phyloP scores from a whole-genome alignment of 2,113 vertebrate species.

The Psilopsiagon aurifrons region DNA sequence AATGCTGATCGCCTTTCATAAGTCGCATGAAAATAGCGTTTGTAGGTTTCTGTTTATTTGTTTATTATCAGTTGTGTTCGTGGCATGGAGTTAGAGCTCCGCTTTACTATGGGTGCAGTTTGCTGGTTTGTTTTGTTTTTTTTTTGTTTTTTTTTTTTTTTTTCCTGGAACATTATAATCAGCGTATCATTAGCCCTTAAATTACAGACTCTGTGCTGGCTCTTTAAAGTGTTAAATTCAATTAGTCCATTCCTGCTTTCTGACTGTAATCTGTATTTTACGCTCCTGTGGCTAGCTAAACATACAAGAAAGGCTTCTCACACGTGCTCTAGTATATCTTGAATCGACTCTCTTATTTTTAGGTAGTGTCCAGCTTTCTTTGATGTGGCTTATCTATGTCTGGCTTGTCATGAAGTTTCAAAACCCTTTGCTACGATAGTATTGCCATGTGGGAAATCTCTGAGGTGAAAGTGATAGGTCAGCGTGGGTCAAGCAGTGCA shows the following conservation, averaged over 20 bases:
- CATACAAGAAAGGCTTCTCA: background rate
- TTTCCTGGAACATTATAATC: background rate
- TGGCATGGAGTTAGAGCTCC: background rate
- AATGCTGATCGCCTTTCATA: background rate
- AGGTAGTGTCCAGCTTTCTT: background rate
- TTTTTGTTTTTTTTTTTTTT: too few species aligned
- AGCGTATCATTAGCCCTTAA: background rate
- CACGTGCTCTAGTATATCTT: background rate
- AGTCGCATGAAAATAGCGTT: background rate
- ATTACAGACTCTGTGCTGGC: background rate
- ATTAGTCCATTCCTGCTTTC: background rate
- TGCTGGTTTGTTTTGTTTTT: background rate
- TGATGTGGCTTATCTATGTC: background rate
- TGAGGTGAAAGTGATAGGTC: background rate
- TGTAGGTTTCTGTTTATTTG: background rate
- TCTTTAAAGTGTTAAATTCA: background rate
- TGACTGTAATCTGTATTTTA: background rate
- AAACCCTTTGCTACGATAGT: background rate
- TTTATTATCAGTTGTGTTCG: background rate
- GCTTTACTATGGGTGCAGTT: background rate
- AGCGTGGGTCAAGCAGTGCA: accelerated
- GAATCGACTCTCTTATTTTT: background rate
- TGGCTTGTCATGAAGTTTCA: background rate
- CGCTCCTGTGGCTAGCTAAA: background rate
- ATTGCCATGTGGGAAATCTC: accelerated